These are phyloP conservation scores for Passer montanus DNA, from an alignment of 2,113 vertebrate genomes.

Conservation along the genomic window DNA sequence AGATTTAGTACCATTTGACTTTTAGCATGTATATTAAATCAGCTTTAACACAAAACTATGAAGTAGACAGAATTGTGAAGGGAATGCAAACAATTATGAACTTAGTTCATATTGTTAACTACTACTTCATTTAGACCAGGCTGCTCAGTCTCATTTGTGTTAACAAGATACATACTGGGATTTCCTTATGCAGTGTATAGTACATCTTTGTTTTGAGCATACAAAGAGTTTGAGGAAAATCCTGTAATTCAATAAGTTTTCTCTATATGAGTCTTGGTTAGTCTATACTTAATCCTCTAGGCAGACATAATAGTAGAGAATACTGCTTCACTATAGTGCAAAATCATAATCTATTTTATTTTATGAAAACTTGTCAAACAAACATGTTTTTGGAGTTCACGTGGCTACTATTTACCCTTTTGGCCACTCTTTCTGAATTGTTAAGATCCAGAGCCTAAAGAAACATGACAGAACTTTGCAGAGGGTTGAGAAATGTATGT, in stretches of 20 bases:
- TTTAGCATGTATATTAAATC: background rate
- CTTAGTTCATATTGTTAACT: background rate
- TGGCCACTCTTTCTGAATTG: background rate
- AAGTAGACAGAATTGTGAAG: background rate
- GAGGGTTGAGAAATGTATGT: background rate
- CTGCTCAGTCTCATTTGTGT: background rate
- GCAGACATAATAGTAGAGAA: background rate
- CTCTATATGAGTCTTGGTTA: background rate
- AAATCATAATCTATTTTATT: background rate
- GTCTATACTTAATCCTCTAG: background rate
- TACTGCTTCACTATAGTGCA: background rate
- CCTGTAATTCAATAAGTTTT: background rate
- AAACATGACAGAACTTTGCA: background rate
- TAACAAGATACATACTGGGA: background rate
- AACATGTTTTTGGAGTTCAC: background rate
- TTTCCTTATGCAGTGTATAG: background rate
- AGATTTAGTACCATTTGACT: background rate
- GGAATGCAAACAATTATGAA: background rate
- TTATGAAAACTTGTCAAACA: background rate
- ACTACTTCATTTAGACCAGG: background rate
- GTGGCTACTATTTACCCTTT: background rate
- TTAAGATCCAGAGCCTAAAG: background rate
- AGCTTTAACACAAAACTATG: background rate
- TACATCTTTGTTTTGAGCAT: background rate
- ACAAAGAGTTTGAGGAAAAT: background rate